Evolutionary conservation across 2,888 invertebrate species (phyloP).

Genomic region (Plebejus anna): DNA sequence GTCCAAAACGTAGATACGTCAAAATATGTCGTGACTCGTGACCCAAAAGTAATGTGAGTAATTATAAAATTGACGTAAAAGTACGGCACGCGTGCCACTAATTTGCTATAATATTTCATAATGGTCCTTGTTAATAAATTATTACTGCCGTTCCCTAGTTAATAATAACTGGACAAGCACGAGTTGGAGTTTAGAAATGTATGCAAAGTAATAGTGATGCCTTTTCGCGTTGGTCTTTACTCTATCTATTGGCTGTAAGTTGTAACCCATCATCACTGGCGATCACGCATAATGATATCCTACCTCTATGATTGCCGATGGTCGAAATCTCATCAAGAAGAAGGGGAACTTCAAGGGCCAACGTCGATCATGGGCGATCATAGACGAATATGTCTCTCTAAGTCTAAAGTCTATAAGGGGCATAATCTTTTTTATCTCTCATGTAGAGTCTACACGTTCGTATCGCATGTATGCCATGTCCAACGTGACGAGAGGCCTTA

Average conservation of each 20-base stretch:
- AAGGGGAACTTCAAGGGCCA: too few species aligned
- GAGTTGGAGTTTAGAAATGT: not conserved
- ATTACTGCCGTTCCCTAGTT: constrained; percentile 7
- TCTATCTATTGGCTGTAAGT: too few species aligned
- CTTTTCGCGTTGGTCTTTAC: too few species aligned
- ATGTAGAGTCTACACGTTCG: not conserved
- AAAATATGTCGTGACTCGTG: constrained; percentile 23
- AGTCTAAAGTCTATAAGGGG: too few species aligned
- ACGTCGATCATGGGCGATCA: too few species aligned
- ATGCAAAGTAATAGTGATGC: too few species aligned
- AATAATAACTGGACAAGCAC: not conserved
- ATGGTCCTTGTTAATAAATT: constrained; percentile 15
- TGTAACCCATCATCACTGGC: too few species aligned
- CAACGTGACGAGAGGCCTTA: not conserved
- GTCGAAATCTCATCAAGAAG: too few species aligned
- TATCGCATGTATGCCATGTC: not conserved
- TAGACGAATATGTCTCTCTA: too few species aligned
- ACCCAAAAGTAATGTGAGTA: constrained; percentile 13
- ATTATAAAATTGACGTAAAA: constrained; percentile 26
- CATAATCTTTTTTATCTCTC: too few species aligned
- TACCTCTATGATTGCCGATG: too few species aligned
- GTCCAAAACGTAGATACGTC: constrained; percentile 9
- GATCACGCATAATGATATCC: too few species aligned
- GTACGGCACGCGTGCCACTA: constrained; percentile 19
- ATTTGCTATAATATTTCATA: constrained; percentile 16